These are phyloP conservation scores for Nomada flava DNA, from an alignment of 2,888 invertebrate species.

Conservation along the genomic window DNA sequence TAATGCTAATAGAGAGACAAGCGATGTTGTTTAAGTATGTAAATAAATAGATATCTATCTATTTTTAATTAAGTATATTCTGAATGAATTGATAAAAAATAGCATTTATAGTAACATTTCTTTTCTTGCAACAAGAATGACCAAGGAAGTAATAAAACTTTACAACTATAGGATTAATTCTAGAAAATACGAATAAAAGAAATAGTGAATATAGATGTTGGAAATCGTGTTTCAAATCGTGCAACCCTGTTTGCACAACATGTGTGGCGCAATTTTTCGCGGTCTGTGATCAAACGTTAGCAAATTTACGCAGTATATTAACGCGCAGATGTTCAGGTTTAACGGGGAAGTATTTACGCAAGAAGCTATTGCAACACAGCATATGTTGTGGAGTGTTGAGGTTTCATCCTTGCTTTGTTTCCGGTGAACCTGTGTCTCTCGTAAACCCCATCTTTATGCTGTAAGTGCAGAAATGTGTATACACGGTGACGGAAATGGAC, in stretches of 20 bases:
- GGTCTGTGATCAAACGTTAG: too few species aligned
- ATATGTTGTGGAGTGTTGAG: slow-evolving; percentile 36
- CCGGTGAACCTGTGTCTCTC: slow-evolving; percentile 46
- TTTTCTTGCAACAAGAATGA: too few species aligned
- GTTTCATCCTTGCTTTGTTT: slow-evolving; percentile 50
- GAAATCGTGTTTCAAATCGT: neutral
- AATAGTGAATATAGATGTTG: too few species aligned
- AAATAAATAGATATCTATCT: too few species aligned
- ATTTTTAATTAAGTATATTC: too few species aligned
- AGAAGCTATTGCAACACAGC: slow-evolving; percentile 47
- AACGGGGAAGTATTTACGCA: slow-evolving; percentile 49
- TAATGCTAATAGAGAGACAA: too few species aligned
- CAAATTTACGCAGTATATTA: slow-evolving; percentile 35
- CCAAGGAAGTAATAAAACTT: too few species aligned
- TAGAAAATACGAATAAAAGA: too few species aligned
- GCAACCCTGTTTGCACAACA: neutral
- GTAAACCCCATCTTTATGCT: slow-evolving; percentile 42
- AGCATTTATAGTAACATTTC: too few species aligned
- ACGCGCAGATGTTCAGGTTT: slow-evolving; percentile 43
- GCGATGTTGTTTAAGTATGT: too few species aligned
- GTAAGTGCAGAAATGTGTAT: slow-evolving; percentile 63
- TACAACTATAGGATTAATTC: too few species aligned
- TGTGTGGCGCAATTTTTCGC: slow-evolving; percentile 7
- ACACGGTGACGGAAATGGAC: slow-evolving; percentile 51
- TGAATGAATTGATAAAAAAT: too few species aligned